Evolutionary conservation across 2,888 invertebrate species (phyloP).

Genomic region (Drosophila hawaiiensis): DNA sequence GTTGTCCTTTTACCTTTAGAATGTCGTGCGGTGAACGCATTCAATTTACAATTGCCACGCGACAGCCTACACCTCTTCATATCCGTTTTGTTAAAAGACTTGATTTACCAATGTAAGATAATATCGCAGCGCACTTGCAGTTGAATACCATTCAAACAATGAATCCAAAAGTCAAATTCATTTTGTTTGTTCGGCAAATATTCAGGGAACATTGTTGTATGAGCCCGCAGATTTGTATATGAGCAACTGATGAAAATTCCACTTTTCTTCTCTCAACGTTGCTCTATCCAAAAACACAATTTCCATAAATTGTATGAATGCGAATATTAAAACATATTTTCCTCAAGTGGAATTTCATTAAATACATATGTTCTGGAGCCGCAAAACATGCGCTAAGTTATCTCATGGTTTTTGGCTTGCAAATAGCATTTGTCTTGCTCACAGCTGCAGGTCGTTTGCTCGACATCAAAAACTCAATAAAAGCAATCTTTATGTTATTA

Average conservation of each 20-base stretch:
- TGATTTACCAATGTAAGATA: constrained; percentile 8
- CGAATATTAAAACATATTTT: constrained; percentile 1
- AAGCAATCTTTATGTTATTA: constrained; percentile 1
- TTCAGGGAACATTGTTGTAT: background rate
- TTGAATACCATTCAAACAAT: constrained; percentile 7
- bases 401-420: background rate
- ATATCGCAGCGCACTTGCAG: constrained; percentile 11
- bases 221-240: background rate
- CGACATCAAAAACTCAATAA: constrained; percentile 7
- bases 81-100: constrained; percentile 4
- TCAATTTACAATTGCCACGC: constrained; percentile 56
- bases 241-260: background rate
- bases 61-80: constrained; percentile 1
- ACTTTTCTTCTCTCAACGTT: background rate
- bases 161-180: constrained; percentile 3
- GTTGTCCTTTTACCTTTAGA: constrained; percentile 28
- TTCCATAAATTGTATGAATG: background rate
- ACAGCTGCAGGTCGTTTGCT: constrained; percentile 2
- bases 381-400: background rate
- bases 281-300: too few relatives aligned
- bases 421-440: constrained; percentile 8
- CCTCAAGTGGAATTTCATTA: background rate
- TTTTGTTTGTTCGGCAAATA: background rate
- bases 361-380: background rate
- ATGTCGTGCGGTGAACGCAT: constrained; percentile 13